These are phyloP conservation scores for Mormyrus hasselquistii DNA, from an alignment of 2,797 vertebrate species.

Conservation along the genomic window DNA sequence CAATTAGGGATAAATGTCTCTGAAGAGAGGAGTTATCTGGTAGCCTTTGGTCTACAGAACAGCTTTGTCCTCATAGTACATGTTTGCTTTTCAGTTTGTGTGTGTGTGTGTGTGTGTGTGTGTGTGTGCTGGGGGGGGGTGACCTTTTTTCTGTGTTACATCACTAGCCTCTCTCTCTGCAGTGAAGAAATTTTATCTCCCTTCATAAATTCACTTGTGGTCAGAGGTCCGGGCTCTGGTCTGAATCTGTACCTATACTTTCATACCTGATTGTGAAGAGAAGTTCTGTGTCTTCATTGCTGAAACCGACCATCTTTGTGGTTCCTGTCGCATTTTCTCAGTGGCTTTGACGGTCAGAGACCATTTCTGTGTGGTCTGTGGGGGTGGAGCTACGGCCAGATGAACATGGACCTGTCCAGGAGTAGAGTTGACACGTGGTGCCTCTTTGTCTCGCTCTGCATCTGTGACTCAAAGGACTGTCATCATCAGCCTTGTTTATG, in stretches of 20 bases:
- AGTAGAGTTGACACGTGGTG: background rate
- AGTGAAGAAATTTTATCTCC: background rate
- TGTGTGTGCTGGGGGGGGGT: background rate
- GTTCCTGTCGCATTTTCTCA: background rate
- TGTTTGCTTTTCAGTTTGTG: background rate
- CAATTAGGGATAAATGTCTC: constrained; percentile 5
- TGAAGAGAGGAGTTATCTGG: background rate
- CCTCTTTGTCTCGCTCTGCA: background rate
- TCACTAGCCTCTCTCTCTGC: background rate
- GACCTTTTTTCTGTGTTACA: background rate
- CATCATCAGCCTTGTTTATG: background rate
- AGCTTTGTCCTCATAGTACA: background rate
- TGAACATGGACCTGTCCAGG: background rate
- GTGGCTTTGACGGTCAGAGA: background rate
- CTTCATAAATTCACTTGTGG: background rate
- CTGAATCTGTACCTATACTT: background rate
- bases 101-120: background rate
- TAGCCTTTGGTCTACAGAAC: background rate
- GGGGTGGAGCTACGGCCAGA: background rate
- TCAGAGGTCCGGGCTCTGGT: background rate
- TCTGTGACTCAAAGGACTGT: background rate
- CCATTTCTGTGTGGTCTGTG: background rate
- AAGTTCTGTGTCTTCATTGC: background rate
- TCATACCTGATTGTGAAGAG: background rate
- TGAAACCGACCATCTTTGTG: background rate